Conservation (phyloP, 1,140 invertebrate species). For the Archivesica marissinica region DNA sequence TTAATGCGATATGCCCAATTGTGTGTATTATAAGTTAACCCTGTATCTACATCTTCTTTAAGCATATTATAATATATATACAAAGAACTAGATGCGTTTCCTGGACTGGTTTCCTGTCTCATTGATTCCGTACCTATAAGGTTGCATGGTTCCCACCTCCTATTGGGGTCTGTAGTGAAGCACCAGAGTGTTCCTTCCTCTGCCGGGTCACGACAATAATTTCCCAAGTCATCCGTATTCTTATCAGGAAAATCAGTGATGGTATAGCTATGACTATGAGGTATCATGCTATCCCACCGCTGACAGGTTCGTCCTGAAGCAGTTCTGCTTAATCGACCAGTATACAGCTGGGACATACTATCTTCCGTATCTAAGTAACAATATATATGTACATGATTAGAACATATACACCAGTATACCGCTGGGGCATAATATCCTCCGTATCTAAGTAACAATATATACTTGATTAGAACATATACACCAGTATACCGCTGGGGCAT, state of each 20-base stretch:
- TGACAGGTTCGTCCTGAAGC: slow-evolving; percentile 6
- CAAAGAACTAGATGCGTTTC: no score
- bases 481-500: no score
- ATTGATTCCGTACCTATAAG: slow-evolving; percentile 5
- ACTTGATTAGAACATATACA: no score
- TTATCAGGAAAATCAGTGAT: slow-evolving; percentile 26
- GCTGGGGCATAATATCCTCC: no score
- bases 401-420: no score
- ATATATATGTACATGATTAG: no score
- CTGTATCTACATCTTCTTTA: no score
- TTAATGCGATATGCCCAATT: no score
- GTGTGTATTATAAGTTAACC: no score
- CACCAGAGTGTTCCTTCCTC: slow-evolving; percentile 29
- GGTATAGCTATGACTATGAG: not conserved
- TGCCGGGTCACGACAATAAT: slow-evolving; percentile 52
- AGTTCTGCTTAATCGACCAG: not conserved
- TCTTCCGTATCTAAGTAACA: not conserved
- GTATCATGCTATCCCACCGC: slow-evolving; percentile 22
- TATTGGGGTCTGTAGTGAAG: slow-evolving; percentile 45
- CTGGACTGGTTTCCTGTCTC: no score
- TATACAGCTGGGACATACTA: not conserved
- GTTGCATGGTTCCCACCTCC: slow-evolving; percentile 25
- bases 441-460: no score
- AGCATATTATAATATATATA: no score
- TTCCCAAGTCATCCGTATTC: slow-evolving; percentile 1